A percentile compares a stretch with the other conserved stretches of the same genome.
Conservation (phyloP, 2,888 invertebrate species). For the Camptogramma bilineatum region DNA sequence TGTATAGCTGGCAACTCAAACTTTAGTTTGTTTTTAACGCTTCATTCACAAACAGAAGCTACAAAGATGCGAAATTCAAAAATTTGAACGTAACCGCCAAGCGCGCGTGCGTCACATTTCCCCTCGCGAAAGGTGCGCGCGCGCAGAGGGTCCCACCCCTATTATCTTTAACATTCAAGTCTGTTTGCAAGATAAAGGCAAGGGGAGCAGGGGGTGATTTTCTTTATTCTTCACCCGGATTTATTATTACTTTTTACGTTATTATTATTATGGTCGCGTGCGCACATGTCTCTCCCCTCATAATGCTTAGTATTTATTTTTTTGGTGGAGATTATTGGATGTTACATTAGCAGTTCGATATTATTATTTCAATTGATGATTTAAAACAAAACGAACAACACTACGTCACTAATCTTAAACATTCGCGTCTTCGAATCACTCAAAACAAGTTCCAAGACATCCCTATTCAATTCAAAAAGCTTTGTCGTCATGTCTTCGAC, state of each 20-base stretch:
- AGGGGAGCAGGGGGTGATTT: slow-evolving; percentile 82
- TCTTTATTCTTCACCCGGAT: slow-evolving; percentile 85
- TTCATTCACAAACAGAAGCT: neutral
- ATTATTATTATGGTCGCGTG: slow-evolving; percentile 84
- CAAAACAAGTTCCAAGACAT: slow-evolving; percentile 24
- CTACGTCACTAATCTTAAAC: neutral
- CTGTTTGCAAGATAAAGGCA: slow-evolving; percentile 85
- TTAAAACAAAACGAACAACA: slow-evolving; percentile 8
- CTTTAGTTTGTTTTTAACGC: too few species aligned
- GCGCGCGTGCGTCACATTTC: slow-evolving; percentile 60
- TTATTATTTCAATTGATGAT: slow-evolving; percentile 51
- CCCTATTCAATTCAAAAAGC: slow-evolving; percentile 22
- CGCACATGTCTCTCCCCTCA: slow-evolving; percentile 80
- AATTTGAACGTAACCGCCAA: slow-evolving; percentile 80
- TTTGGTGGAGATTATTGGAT: slow-evolving; percentile 77
- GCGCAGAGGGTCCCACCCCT: slow-evolving; percentile 70
- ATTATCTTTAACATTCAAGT: slow-evolving; percentile 85
- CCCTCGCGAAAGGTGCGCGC: slow-evolving; percentile 79
- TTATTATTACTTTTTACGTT: slow-evolving; percentile 86
- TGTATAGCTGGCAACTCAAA: neutral
- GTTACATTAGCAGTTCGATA: slow-evolving; percentile 71
- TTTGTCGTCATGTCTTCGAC: slow-evolving; percentile 25
- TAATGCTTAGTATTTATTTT: slow-evolving; percentile 77
- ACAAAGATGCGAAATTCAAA: slow-evolving; percentile 55
- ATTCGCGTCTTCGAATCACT: slow-evolving; percentile 1